These are phyloP conservation scores for Limosa lapponica DNA, from an alignment of 2,797 vertebrate species.

Conservation along the genomic window DNA sequence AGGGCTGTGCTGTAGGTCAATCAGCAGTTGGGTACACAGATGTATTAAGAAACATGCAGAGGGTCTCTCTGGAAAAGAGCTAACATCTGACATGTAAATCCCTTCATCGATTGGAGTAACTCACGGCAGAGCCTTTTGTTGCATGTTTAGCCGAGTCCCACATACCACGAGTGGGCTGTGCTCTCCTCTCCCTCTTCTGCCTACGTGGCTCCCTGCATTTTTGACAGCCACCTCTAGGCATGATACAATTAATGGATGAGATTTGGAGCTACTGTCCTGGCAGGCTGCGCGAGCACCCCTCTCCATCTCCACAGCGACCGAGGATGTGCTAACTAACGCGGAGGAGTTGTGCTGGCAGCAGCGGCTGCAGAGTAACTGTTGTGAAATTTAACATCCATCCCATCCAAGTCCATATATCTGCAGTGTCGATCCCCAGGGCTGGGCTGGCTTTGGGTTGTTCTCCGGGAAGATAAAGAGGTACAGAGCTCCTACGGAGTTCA, in stretches of 20 bases:
- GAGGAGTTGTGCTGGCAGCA: constrained; percentile 5
- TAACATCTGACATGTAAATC: not conserved
- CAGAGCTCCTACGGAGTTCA: not conserved
- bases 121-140: not conserved
- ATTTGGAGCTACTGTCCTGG: constrained; percentile 3
- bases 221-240: not conserved
- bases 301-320: not conserved
- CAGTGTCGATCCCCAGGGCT: not conserved
- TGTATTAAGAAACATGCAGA: not conserved
- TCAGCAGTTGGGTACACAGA: not conserved
- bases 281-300: not conserved
- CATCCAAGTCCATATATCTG: not conserved
- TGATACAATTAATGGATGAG: not conserved
- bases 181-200: not conserved
- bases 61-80: not conserved
- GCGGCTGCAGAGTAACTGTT: not conserved
- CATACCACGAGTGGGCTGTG: accelerated
- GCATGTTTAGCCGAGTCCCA: not conserved
- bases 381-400: not conserved
- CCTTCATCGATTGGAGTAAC: not conserved
- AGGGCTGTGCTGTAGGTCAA: constrained; percentile 12
- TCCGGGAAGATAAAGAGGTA: not conserved
- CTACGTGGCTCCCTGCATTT: not conserved
- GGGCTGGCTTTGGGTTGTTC: not conserved
- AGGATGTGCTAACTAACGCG: not conserved